Conservation (phyloP, 2,888 invertebrate genomes). For the Athalia cordata region DNA sequence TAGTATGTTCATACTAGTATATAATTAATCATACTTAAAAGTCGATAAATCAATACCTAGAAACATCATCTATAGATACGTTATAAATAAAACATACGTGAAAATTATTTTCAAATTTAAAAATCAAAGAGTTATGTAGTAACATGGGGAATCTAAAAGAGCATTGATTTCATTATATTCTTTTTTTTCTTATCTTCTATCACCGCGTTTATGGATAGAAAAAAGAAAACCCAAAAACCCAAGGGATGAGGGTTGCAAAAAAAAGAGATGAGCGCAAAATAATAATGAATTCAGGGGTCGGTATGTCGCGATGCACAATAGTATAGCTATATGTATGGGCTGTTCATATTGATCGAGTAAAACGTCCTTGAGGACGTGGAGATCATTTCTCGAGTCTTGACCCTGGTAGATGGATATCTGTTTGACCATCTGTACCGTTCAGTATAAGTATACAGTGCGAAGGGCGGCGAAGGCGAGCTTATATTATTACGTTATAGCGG, state of each 20-base stretch:
- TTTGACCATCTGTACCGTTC: slow-evolving; percentile 14
- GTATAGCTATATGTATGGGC: neutral
- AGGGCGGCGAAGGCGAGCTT: neutral
- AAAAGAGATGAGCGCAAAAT: neutral
- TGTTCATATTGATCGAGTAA: neutral
- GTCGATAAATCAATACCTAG: too few species aligned
- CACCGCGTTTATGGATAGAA: neutral
- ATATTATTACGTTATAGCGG: neutral
- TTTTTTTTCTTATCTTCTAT: neutral
- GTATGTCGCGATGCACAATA: neutral
- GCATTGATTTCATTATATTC: too few species aligned
- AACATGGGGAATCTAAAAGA: too few species aligned
- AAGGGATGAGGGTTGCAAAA: neutral
- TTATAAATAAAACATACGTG: too few species aligned
- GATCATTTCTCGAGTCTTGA: slow-evolving; percentile 22
- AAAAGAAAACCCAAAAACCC: neutral
- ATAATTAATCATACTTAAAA: neutral
- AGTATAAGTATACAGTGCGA: neutral
- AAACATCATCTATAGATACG: too few species aligned
- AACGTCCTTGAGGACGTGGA: slow-evolving; percentile 19
- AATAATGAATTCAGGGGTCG: neutral
- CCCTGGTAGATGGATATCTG: neutral
- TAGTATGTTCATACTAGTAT: neutral
- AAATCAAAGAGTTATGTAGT: too few species aligned
- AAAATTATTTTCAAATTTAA: too few species aligned